Conservation (phyloP, 2,797 vertebrate genomes). For the Xyrichtys novacula region DNA sequence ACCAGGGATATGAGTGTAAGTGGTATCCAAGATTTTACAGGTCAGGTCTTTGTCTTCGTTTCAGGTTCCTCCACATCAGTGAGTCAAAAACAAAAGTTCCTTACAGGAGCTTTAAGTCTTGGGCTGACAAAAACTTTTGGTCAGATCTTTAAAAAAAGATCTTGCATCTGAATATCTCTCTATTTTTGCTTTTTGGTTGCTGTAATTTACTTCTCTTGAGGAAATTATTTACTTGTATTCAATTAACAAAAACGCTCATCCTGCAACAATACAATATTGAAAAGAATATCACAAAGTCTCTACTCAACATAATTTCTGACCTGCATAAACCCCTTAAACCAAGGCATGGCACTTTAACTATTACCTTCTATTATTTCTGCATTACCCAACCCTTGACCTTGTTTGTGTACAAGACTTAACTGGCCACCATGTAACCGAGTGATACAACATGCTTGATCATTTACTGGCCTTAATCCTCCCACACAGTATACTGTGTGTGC, state of each 20-base stretch:
- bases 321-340: conserved; percentile 21
- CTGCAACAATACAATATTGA: no score
- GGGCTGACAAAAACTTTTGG: no score
- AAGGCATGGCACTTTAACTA: background rate
- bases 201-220: no score
- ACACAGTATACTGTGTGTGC: conserved; percentile 16
- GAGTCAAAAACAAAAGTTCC: no score
- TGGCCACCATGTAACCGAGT: conserved; percentile 22
- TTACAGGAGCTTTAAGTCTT: no score
- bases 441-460: conserved; percentile 36
- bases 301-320: background rate
- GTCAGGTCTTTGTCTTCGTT: no score
- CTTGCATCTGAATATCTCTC: no score
- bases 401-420: background rate
- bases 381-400: conserved; percentile 26
- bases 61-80: no score
- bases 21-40: conserved; percentile 15
- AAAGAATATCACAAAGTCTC: background rate
- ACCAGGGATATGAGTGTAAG: conserved; percentile 93
- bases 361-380: background rate
- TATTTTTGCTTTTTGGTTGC: no score
- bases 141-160: no score
- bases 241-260: no score
- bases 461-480: conserved; percentile 28
- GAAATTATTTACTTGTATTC: no score